Conservation (phyloP, 2,797 vertebrate species). For the Calcarius lapponicus region DNA sequence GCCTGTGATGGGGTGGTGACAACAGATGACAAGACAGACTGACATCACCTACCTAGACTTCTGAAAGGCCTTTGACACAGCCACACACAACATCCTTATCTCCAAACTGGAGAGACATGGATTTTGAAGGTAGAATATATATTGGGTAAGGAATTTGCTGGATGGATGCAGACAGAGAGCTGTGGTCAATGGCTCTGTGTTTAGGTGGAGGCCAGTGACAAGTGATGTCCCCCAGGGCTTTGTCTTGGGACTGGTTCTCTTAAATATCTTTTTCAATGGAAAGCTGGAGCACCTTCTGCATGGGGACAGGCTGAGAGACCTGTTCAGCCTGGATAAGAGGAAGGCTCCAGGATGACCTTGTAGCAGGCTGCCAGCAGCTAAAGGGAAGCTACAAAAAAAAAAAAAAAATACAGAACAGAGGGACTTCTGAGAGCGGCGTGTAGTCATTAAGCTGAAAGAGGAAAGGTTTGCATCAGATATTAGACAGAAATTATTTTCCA, state of each 20-base stretch:
- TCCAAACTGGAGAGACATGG: background rate
- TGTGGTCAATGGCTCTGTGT: background rate
- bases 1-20: background rate
- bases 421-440: background rate
- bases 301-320: background rate
- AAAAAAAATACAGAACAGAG: background rate
- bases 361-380: background rate
- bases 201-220: too few relatives aligned
- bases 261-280: too few relatives aligned
- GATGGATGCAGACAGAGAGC: background rate
- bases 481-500: background rate
- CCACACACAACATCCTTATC: background rate
- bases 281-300: background rate
- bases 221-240: background rate
- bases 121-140: background rate
- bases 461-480: background rate
- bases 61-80: background rate
- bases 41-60: background rate
- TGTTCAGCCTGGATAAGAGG: background rate
- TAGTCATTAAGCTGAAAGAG: background rate
- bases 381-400: background rate
- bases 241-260: too few relatives aligned
- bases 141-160: background rate
- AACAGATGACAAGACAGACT: background rate
- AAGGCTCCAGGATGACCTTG: background rate